Conservation (phyloP, 1,140 invertebrate genomes). For the Muscidifurax raptorellus region DNA sequence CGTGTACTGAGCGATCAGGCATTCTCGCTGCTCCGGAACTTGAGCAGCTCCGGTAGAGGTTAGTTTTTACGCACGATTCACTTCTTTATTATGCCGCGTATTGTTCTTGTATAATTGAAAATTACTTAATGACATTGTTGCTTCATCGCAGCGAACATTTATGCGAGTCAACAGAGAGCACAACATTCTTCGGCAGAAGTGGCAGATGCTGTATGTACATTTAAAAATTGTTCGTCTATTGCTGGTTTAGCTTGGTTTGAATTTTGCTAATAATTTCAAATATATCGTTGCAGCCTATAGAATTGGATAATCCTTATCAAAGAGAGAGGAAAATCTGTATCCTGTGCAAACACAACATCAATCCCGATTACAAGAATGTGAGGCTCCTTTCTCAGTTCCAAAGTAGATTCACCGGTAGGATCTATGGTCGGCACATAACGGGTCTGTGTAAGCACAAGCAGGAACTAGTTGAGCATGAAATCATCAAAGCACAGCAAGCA, state of each 20-base stretch:
- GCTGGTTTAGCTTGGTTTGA: background rate
- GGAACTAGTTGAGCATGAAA: constrained; percentile 81
- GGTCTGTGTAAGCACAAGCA: constrained; percentile 89
- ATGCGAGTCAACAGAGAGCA: background rate
- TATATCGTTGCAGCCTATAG: constrained; percentile 74
- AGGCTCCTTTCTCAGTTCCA: constrained; percentile 95
- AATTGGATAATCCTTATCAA: constrained; percentile 88
- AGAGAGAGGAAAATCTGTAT: constrained; percentile 86
- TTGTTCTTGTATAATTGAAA: background rate
- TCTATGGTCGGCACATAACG: constrained; percentile 95
- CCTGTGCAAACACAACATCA: constrained; percentile 90
- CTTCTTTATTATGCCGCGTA: background rate
- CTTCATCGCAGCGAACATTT: background rate
- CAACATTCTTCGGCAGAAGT: background rate
- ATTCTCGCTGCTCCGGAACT: background rate
- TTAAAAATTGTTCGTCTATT: background rate
- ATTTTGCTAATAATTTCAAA: background rate
- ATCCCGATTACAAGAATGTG: constrained; percentile 94
- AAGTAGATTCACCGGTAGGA: constrained; percentile 92
- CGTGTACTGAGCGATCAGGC: constrained; percentile 24
- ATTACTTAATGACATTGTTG: background rate
- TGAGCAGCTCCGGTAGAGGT: constrained; percentile 31
- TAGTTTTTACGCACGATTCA: constrained; percentile 25
- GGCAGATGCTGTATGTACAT: constrained; percentile 34
- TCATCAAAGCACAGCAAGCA: constrained; percentile 82